Percentiles rank a stretch among this genome's conserved stretches.
These are phyloP conservation scores for Phoxinus phoxinus DNA, from an alignment of 2,113 vertebrate species.

Conservation along the genomic window DNA sequence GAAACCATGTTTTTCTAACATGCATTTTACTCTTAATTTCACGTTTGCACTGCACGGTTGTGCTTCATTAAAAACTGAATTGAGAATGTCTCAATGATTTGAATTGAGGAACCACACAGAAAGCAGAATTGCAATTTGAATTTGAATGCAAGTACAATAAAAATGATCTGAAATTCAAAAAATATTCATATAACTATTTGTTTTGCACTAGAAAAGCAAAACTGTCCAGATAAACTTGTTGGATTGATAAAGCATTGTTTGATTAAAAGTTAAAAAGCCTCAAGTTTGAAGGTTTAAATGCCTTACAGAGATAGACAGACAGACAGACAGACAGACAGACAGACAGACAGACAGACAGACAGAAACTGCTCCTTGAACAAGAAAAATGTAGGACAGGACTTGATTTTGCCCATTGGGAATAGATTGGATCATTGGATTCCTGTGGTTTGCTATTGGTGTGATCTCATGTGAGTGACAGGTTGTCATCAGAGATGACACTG, in stretches of 20 bases:
- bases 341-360: background rate
- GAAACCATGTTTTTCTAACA: background rate
- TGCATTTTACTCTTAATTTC: background rate
- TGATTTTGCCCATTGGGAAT: too few relatives aligned
- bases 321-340: background rate
- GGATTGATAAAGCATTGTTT: background rate
- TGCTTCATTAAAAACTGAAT: background rate
- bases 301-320: background rate
- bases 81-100: background rate
- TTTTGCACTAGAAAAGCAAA: too few relatives aligned
- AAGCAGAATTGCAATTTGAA: background rate
- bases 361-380: too few relatives aligned
- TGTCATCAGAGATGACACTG: too few relatives aligned
- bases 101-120: background rate
- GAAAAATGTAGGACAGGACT: too few relatives aligned
- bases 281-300: background rate
- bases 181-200: background rate
- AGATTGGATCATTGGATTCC: too few relatives aligned
- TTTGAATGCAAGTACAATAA: background rate
- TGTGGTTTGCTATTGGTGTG: too few relatives aligned
- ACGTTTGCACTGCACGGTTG: background rate
- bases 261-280: too few relatives aligned
- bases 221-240: too few relatives aligned
- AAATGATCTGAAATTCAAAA: background rate
- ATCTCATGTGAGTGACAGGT: too few relatives aligned